phyloP scores from a whole-genome alignment of 2,113 vertebrate species.

The Callithrix jacchus region DNA sequence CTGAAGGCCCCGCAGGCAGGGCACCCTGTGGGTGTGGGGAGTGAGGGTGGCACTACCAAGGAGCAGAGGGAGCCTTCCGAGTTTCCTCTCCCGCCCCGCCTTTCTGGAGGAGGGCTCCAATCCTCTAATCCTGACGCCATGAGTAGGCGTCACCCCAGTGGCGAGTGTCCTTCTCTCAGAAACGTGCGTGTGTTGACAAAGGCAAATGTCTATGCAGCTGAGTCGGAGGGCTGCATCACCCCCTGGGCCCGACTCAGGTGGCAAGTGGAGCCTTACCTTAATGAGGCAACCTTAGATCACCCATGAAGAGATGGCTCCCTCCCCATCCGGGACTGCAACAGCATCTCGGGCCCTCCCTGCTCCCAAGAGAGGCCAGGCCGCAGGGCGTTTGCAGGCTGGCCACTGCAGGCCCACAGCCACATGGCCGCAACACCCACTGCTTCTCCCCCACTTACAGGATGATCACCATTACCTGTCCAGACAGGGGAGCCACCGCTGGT shows the following conservation, averaged over 20 bases:
- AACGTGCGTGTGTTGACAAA: neutral
- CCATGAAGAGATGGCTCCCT: neutral
- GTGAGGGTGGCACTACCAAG: neutral
- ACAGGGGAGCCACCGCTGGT: constrained; percentile 87
- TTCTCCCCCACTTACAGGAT: neutral
- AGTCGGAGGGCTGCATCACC: neutral
- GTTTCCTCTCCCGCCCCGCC: neutral
- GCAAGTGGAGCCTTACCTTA: neutral
- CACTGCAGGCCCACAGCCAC: too few species aligned
- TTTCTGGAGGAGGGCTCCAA: neutral
- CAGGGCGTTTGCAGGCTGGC: neutral
- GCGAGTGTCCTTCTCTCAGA: neutral
- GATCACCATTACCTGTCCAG: constrained; percentile 87
- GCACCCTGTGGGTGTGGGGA: too few species aligned
- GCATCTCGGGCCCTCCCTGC: too few species aligned
- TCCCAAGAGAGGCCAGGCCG: neutral
- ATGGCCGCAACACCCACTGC: neutral
- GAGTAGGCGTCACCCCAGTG: neutral
- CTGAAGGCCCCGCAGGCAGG: neutral
- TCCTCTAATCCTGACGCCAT: too few species aligned
- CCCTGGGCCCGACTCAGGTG: neutral
- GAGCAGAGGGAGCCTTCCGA: too few species aligned
- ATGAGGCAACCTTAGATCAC: neutral
- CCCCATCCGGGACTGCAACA: neutral
- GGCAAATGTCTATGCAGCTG: neutral